phyloP scores from a whole-genome alignment of 2,113 vertebrate genomes.

The Rhea pennata region DNA sequence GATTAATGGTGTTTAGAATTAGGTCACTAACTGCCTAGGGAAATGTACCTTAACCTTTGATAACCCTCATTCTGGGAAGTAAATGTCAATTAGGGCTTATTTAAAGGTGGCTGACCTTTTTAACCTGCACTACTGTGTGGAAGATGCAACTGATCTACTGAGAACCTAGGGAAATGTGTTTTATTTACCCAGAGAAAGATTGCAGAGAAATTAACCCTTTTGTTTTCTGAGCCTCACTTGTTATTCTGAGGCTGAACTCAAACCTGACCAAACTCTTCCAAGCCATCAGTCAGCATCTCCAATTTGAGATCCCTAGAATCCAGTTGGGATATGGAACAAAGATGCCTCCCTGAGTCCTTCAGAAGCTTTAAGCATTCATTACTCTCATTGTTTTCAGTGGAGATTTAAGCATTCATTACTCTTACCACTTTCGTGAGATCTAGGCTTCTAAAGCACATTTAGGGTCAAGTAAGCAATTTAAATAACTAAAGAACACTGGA shows the following conservation, averaged over 20 bases:
- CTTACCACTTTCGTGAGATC: neutral
- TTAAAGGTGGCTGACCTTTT: constrained; percentile 1
- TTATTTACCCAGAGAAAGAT: neutral
- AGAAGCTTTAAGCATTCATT: neutral
- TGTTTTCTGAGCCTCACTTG: neutral
- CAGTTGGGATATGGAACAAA: neutral
- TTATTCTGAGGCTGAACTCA: neutral
- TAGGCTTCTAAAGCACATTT: neutral
- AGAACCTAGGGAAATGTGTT: neutral
- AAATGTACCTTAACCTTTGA: neutral
- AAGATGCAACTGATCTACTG: neutral
- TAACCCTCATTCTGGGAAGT: neutral
- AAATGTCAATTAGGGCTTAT: constrained; percentile 13
- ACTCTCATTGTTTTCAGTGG: neutral
- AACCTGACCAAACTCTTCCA: neutral
- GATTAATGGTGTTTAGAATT: neutral
- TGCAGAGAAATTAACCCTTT: neutral
- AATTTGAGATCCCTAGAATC: neutral
- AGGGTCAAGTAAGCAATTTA: neutral
- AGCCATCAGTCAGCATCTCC: neutral
- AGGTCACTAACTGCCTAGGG: neutral
- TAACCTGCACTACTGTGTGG: neutral
- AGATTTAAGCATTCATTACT: neutral
- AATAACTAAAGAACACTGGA: neutral
- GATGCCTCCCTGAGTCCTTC: neutral